Evolutionary conservation across 1,140 invertebrate genomes (phyloP).

Genomic region (Drosophila miranda): DNA sequence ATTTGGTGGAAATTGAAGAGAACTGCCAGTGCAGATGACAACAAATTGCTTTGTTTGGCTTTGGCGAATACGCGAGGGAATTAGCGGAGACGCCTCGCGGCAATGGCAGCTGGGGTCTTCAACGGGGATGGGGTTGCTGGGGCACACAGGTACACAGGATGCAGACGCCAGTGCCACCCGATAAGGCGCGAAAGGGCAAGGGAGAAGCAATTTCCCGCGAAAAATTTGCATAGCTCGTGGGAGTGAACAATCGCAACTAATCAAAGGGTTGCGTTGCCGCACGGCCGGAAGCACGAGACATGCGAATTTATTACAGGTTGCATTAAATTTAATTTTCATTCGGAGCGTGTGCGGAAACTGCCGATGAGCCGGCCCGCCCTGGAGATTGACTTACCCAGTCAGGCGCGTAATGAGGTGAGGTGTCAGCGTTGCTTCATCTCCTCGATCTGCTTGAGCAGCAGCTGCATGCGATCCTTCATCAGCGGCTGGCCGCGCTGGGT

Average conservation of each 20-base stretch:
- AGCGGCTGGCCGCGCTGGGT: constrained; percentile 74
- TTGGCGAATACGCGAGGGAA: constrained; percentile 57
- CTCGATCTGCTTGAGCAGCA: constrained; percentile 77
- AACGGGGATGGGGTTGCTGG: constrained; percentile 31
- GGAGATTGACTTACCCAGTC: constrained; percentile 7
- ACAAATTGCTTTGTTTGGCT: constrained; percentile 71
- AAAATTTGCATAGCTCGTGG: constrained; percentile 66
- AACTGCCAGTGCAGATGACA: constrained; percentile 28
- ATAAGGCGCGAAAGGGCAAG: constrained; percentile 48
- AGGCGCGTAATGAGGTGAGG: no score
- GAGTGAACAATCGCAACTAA: constrained; percentile 20
- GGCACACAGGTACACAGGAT: constrained; percentile 36
- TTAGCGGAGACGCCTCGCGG: constrained; percentile 30
- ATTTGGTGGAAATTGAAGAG: constrained; percentile 49
- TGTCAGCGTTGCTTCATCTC: constrained; percentile 62
- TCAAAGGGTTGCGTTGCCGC: constrained; percentile 74
- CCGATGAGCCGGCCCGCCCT: constrained; percentile 1
- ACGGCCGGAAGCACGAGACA: constrained; percentile 63
- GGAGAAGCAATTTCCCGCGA: constrained; percentile 49
- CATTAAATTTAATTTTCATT: constrained; percentile 77
- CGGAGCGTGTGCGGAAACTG: constrained; percentile 54
- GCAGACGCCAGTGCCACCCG: constrained; percentile 29
- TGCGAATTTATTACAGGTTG: constrained; percentile 80
- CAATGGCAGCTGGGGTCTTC: not conserved
- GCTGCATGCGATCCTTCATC: constrained; percentile 80